A percentile compares a stretch with the other conserved stretches of the same genome.
phyloP scores from a whole-genome alignment of 2,888 invertebrate species.

The Pantelozetes paolii region DNA sequence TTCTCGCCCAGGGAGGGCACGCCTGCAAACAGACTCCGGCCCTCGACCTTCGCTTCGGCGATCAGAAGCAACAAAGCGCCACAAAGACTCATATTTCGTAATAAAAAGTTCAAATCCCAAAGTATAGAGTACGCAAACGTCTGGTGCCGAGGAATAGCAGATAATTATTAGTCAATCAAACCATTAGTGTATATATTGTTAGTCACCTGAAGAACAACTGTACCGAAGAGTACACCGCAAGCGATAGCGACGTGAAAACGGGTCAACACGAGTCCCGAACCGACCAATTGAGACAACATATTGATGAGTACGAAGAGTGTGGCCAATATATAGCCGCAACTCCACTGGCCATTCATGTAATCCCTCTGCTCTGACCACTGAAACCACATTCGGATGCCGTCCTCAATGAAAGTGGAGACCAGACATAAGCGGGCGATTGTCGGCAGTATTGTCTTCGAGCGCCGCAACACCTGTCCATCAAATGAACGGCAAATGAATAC shows the following conservation, averaged over 20 bases:
- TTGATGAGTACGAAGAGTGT: slow-evolving; percentile 92
- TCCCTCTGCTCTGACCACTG: slow-evolving; percentile 97
- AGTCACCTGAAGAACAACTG: slow-evolving; percentile 93
- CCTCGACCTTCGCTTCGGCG: slow-evolving; percentile 92
- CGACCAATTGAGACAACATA: slow-evolving; percentile 89
- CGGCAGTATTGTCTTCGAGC: slow-evolving; percentile 86
- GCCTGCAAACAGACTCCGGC: slow-evolving; percentile 91
- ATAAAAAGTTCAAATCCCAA: slow-evolving; percentile 70
- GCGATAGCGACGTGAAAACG: slow-evolving; percentile 86
- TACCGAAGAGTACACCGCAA: slow-evolving; percentile 86
- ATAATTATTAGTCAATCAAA: not conserved
- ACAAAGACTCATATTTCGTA: slow-evolving; percentile 85
- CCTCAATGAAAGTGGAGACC: slow-evolving; percentile 97
- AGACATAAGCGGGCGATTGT: slow-evolving; percentile 92
- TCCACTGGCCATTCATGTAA: slow-evolving; percentile 97
- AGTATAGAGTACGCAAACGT: slow-evolving; percentile 93
- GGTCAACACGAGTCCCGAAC: slow-evolving; percentile 91
- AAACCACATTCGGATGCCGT: slow-evolving; percentile 98
- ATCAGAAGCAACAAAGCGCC: slow-evolving; percentile 92
- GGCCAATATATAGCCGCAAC: slow-evolving; percentile 87
- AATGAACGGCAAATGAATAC: slow-evolving; percentile 40
- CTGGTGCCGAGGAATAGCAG: slow-evolving; percentile 56
- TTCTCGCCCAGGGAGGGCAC: slow-evolving; percentile 69
- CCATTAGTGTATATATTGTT: no score
- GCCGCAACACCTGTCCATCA: slow-evolving; percentile 71